Conservation (phyloP, 2,797 vertebrate genomes). For the Crocidura indochinensis region DNA sequence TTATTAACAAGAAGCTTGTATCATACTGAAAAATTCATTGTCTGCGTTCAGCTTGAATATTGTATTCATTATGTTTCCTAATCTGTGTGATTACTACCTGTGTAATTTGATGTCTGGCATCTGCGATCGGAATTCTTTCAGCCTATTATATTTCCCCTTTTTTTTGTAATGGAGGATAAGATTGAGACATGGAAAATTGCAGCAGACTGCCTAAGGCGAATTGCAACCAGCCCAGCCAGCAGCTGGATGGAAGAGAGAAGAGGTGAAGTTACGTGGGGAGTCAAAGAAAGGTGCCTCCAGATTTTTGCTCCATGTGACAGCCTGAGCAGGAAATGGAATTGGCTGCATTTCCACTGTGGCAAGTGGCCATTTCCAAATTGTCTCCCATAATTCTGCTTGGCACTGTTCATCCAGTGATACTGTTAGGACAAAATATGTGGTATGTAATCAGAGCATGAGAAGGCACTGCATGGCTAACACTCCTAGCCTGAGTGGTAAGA, state of each 20-base stretch:
- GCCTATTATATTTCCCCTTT: conserved; percentile 83
- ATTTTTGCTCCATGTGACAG: background rate
- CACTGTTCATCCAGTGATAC: background rate
- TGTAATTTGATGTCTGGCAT: conserved; percentile 83
- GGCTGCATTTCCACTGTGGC: background rate
- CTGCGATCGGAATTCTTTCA: conserved; percentile 84
- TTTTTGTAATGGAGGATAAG: conserved; percentile 76
- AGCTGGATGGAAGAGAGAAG: conserved; percentile 67
- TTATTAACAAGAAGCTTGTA: conserved; percentile 84
- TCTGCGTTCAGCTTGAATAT: conserved; percentile 83
- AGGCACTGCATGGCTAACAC: background rate
- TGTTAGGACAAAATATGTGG: background rate
- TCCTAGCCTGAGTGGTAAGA: background rate
- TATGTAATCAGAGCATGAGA: background rate
- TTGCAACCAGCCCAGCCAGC: conserved; percentile 72
- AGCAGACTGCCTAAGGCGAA: conserved; percentile 81
- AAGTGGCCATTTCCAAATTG: conserved; percentile 17
- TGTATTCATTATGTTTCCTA: conserved; percentile 83
- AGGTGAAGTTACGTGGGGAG: background rate
- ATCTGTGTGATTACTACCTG: conserved; percentile 85
- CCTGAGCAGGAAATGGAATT: conserved; percentile 17
- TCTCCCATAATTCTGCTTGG: background rate
- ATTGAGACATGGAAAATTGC: conserved; percentile 80
- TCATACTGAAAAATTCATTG: conserved; percentile 74
- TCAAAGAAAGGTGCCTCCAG: background rate